phyloP scores from a whole-genome alignment of 2,888 invertebrate species.

The Octodonta nipae region DNA sequence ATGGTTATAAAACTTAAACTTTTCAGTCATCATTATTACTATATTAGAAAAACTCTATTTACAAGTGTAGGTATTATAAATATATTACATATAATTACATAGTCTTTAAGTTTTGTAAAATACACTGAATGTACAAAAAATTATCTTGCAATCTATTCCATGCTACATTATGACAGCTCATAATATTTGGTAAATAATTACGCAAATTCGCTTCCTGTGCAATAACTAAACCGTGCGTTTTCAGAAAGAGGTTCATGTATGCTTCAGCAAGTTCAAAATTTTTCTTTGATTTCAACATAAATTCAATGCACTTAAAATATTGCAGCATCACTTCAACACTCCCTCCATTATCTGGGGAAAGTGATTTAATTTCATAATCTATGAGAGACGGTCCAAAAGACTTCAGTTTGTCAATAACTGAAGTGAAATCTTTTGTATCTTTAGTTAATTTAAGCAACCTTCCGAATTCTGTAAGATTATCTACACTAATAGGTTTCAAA shows the following conservation, averaged over 20 bases:
- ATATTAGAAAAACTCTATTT: no score
- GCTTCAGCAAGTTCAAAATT: conserved; percentile 86
- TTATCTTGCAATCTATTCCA: conserved; percentile 58
- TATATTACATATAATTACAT: no score
- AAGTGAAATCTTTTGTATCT: conserved; percentile 39
- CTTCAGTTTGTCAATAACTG: conserved; percentile 51
- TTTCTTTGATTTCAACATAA: conserved; percentile 56
- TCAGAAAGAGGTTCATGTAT: conserved; percentile 77
- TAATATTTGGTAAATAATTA: conserved; percentile 42
- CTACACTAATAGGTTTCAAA: conserved; percentile 43
- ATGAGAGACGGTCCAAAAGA: conserved; percentile 67
- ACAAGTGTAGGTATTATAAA: no score
- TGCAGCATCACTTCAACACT: conserved; percentile 56
- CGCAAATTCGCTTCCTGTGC: conserved; percentile 43
- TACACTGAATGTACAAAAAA: conserved; percentile 60
- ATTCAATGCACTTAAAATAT: conserved; percentile 61
- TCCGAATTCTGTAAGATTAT: conserved; percentile 56
- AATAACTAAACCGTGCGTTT: conserved; percentile 56
- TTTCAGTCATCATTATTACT: no score
- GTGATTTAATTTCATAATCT: conserved; percentile 72
- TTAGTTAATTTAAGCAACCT: conserved; percentile 45
- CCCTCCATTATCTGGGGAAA: conserved; percentile 67
- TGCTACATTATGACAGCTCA: conserved; percentile 43
- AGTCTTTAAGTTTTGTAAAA: conserved; percentile 61
- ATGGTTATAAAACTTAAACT: no score